phyloP scores from a whole-genome alignment of 2,113 vertebrate species.

The Sebastes fasciatus region DNA sequence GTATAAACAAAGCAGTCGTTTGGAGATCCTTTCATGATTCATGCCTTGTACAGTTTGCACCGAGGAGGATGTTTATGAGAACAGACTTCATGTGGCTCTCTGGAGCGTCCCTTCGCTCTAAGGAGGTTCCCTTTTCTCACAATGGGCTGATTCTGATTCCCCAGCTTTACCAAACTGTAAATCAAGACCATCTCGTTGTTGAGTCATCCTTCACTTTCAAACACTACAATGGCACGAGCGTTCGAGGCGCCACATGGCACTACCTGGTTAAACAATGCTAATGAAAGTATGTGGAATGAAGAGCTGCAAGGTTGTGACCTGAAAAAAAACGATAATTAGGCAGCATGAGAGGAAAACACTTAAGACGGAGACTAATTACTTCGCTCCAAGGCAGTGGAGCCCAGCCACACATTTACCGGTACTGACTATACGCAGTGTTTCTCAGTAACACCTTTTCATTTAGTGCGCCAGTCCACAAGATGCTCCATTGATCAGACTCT shows the following conservation, averaged over 20 bases:
- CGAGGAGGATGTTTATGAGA: conserved; percentile 33
- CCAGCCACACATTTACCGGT: conserved; percentile 53
- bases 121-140: conserved; percentile 45
- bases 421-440: conserved; percentile 12
- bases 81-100: conserved; percentile 16
- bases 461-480: conserved; percentile 28
- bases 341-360: conserved; percentile 42
- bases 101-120: neutral
- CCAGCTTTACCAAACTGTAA: conserved; percentile 37
- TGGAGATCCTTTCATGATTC: conserved; percentile 47
- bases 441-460: conserved; percentile 39
- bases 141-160: conserved; percentile 20
- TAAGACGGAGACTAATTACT: conserved; percentile 43
- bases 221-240: neutral
- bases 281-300: conserved; percentile 37
- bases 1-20: conserved; percentile 54
- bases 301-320: conserved; percentile 45
- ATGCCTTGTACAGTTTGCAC: conserved; percentile 30
- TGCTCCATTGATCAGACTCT: conserved; percentile 8
- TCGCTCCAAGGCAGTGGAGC: conserved; percentile 46
- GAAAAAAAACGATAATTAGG: conserved; percentile 27
- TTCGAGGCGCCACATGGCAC: conserved; percentile 16
- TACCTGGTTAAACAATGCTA: conserved; percentile 17
- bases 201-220: conserved; percentile 37
- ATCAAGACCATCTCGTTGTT: conserved; percentile 26